Evolutionary conservation across 2,888 invertebrate species (phyloP).

Genomic region (Xanthia togata): DNA sequence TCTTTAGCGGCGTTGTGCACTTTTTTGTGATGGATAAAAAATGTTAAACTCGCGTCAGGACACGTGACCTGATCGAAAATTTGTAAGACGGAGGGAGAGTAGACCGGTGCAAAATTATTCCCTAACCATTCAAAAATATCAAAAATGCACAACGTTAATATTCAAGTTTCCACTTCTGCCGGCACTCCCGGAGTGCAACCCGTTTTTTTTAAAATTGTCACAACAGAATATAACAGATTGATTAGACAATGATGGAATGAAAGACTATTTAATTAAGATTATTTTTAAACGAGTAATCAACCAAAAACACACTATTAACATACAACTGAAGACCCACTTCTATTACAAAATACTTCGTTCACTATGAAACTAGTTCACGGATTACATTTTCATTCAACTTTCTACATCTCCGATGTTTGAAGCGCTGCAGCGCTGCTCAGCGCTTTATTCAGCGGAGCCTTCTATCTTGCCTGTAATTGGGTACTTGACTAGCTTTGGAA

Average conservation of each 20-base stretch:
- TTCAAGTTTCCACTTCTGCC: no score
- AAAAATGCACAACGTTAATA: no score
- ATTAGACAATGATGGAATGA: background rate
- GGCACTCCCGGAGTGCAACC: no score
- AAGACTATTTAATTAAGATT: no score
- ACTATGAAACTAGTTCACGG: slow-evolving; percentile 26
- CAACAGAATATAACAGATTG: background rate
- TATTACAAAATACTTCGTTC: slow-evolving; percentile 20
- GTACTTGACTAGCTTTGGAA: slow-evolving; percentile 22
- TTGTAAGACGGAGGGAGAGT: no score
- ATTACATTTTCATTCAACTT: slow-evolving; percentile 46
- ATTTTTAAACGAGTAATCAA: background rate
- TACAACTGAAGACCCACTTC: slow-evolving; percentile 3
- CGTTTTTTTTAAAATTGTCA: no score
- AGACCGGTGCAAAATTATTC: no score
- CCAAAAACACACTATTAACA: background rate
- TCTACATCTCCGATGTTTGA: slow-evolving; percentile 31
- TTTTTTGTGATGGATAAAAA: no score
- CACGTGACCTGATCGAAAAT: no score
- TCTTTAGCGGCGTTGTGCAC: no score
- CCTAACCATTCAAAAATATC: no score
- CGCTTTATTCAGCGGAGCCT: slow-evolving; percentile 38
- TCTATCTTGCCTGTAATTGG: slow-evolving; percentile 38
- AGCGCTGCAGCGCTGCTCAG: slow-evolving; percentile 23
- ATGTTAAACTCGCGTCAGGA: no score